Conservation (phyloP, 2,888 invertebrate species). For the Catocala fraxini region DNA sequence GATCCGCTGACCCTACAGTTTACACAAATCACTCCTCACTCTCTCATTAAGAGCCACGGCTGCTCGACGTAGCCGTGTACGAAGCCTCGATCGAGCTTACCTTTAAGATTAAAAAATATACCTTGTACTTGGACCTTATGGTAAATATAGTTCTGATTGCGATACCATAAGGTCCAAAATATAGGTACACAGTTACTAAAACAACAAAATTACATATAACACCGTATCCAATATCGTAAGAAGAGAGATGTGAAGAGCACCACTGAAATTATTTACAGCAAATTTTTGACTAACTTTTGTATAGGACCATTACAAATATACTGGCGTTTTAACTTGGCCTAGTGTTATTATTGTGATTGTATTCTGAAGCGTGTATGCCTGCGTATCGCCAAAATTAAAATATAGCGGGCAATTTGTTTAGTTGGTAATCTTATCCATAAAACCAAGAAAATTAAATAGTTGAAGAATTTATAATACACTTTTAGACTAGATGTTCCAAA, state of each 20-base stretch:
- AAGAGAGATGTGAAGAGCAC: constrained; percentile 27
- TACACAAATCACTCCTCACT: constrained; percentile 67
- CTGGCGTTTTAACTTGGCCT: constrained; percentile 27
- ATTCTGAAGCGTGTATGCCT: constrained; percentile 15
- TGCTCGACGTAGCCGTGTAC: constrained; percentile 66
- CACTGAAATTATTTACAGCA: constrained; percentile 31
- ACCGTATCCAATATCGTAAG: constrained; percentile 21
- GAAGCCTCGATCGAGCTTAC: constrained; percentile 75
- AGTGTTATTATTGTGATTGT: constrained; percentile 24
- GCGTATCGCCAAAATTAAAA: constrained; percentile 27
- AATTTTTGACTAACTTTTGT: constrained; percentile 35
- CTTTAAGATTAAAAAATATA: constrained; percentile 47
- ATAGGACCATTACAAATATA: constrained; percentile 23
- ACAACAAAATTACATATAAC: constrained; percentile 7
- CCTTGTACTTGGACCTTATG: constrained; percentile 10
- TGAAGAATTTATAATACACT: constrained; percentile 22
- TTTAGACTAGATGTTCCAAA: constrained; percentile 23
- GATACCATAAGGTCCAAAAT: too few relatives aligned
- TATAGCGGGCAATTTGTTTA: constrained; percentile 19
- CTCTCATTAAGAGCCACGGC: constrained; percentile 59
- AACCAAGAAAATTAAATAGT: constrained; percentile 16
- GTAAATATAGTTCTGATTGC: not conserved
- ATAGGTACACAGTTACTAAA: not conserved
- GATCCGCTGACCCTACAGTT: constrained; percentile 75
- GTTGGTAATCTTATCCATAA: constrained; percentile 18